A percentile compares a stretch with the other conserved stretches of the same genome.
phyloP scores from a whole-genome alignment of 2,113 vertebrate species.

The Panurus biarmicus region DNA sequence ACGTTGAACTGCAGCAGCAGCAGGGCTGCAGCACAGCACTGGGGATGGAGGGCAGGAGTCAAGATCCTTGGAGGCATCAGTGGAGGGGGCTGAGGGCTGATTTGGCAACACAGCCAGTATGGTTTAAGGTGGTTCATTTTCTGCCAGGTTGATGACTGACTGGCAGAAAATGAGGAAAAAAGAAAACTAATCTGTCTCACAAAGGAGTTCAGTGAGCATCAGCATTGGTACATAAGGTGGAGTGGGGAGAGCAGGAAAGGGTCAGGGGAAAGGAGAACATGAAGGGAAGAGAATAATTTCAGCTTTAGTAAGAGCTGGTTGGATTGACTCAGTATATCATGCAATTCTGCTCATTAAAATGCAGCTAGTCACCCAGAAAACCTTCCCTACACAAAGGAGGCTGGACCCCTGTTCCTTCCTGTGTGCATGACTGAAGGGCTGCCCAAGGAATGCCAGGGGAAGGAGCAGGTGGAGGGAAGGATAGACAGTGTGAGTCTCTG shows the following conservation, averaged over 20 bases:
- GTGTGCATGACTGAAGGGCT: fast-evolving
- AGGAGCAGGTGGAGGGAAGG: fast-evolving
- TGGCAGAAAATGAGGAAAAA: not conserved
- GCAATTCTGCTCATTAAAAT: not conserved
- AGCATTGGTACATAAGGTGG: not conserved
- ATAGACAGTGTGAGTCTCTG: not conserved
- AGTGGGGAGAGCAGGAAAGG: not conserved
- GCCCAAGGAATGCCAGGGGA: not conserved
- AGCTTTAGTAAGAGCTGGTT: not conserved
- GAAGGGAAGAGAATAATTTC: not conserved
- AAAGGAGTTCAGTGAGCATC: not conserved
- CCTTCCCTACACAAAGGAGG: not conserved
- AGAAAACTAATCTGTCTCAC: not conserved
- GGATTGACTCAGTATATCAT: not conserved
- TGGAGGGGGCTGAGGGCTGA: not conserved
- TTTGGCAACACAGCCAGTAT: not conserved
- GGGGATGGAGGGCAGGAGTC: not conserved
- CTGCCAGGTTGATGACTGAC: not conserved
- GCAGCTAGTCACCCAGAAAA: not conserved
- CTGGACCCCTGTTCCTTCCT: fast-evolving
- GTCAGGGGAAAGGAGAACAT: not conserved
- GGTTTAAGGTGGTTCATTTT: not conserved
- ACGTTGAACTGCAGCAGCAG: not conserved
- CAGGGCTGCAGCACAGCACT: not conserved
- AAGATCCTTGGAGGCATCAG: not conserved